A percentile compares a stretch with the other conserved stretches of the same genome.
Evolutionary conservation across 2,888 invertebrate genomes (phyloP).

Genomic region (Meganola albula): DNA sequence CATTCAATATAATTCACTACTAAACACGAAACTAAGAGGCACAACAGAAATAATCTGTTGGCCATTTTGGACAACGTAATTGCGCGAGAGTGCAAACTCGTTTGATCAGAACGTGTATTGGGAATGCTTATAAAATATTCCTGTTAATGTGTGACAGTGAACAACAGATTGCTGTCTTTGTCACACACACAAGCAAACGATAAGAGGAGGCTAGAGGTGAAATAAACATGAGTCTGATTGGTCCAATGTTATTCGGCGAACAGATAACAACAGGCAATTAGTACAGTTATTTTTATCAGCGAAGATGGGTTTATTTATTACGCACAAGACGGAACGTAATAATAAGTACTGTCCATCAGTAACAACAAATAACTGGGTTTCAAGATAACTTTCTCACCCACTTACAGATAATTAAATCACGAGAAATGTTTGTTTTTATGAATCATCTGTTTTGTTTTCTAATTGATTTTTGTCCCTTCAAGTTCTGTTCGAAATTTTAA

Average conservation of each 20-base stretch:
- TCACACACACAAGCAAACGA: slow-evolving; percentile 17
- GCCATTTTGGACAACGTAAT: slow-evolving; percentile 41
- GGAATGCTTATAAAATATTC: slow-evolving; percentile 4
- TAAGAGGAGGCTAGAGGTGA: slow-evolving; percentile 34
- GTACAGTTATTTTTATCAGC: slow-evolving; percentile 9
- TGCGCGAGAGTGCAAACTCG: slow-evolving; percentile 27
- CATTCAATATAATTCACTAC: slow-evolving; percentile 39
- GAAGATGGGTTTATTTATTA: slow-evolving; percentile 7
- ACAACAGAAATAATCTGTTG: slow-evolving; percentile 49
- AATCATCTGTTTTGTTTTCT: no score
- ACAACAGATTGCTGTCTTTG: slow-evolving; percentile 24
- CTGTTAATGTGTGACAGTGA: slow-evolving; percentile 29
- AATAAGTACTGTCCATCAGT: no score
- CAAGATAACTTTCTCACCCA: no score
- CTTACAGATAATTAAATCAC: no score
- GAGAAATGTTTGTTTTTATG: no score
- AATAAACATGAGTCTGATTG: slow-evolving; percentile 24
- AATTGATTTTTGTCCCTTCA: no score
- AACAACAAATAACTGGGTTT: no score
- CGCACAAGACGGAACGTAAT: no score
- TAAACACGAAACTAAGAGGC: slow-evolving; percentile 44
- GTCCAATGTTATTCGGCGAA: slow-evolving; percentile 9
- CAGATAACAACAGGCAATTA: slow-evolving; percentile 19
- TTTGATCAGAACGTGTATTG: slow-evolving; percentile 22
- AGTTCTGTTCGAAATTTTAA: no score